These are phyloP conservation scores for Phrynosoma blainvillii DNA, from an alignment of 2,113 vertebrate species.

Conservation along the genomic window DNA sequence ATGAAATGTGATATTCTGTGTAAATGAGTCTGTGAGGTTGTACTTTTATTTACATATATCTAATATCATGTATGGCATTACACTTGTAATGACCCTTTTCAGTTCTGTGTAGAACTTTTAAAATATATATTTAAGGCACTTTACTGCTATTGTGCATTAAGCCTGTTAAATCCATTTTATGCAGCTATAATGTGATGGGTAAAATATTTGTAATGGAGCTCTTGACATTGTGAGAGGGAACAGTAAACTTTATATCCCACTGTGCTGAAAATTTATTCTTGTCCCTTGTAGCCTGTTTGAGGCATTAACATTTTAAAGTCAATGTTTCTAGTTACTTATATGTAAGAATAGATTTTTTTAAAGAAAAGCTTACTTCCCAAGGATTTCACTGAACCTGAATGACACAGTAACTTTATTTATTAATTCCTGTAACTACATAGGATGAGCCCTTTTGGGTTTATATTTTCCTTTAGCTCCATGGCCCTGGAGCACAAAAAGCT, in stretches of 20 bases:
- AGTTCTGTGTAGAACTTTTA: constrained; percentile 26
- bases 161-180: constrained; percentile 37
- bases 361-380: constrained; percentile 42
- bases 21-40: not conserved
- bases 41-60: constrained; percentile 28
- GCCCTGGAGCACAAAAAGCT: constrained; percentile 20
- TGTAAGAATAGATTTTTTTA: constrained; percentile 35
- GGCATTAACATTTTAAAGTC: constrained; percentile 46
- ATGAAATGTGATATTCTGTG: constrained; percentile 12
- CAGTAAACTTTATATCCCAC: constrained; percentile 47
- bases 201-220: constrained; percentile 41
- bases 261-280: constrained; percentile 58
- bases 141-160: constrained; percentile 37
- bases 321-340: constrained; percentile 44
- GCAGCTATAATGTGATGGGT: constrained; percentile 18
- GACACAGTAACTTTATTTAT: constrained; percentile 40
- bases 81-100: constrained; percentile 37
- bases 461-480: not conserved
- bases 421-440: constrained; percentile 6
- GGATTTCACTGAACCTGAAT: constrained; percentile 21
- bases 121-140: constrained; percentile 1
- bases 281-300: constrained; percentile 18
- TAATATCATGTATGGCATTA: constrained; percentile 22
- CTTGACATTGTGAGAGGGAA: constrained; percentile 41
- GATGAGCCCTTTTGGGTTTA: constrained; percentile 26